Conservation (phyloP, 2,797 vertebrate species). For the Zalophus californianus region DNA sequence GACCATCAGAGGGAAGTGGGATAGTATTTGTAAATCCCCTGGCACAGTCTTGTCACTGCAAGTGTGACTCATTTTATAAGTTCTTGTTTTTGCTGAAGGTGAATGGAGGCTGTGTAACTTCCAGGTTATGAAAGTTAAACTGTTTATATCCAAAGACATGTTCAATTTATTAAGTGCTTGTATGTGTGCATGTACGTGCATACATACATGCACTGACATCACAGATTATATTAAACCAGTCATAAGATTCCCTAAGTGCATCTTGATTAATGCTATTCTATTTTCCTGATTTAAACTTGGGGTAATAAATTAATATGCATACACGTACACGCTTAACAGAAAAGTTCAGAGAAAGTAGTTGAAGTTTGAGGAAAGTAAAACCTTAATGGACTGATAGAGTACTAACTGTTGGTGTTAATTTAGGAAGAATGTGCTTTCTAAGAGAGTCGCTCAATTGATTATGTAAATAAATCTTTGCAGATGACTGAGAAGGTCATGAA, state of each 20-base stretch:
- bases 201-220: background rate
- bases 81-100: background rate
- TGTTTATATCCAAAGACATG: background rate
- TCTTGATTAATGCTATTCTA: background rate
- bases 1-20: background rate
- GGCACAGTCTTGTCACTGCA: background rate
- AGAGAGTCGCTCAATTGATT: conserved; percentile 15
- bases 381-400: background rate
- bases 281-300: background rate
- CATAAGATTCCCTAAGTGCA: background rate
- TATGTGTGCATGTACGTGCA: fast-evolving
- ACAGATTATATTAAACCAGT: background rate
- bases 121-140: background rate
- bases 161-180: background rate
- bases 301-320: background rate
- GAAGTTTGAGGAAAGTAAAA: conserved; percentile 35
- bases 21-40: background rate
- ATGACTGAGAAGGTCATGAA: conserved; percentile 28
- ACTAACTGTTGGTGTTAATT: background rate
- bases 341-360: conserved; percentile 20
- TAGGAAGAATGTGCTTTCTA: background rate
- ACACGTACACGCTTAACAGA: background rate
- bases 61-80: background rate
- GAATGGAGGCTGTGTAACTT: background rate
- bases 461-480: conserved; percentile 41